Conservation (phyloP, 1,140 invertebrate species). For the Cherax quadricarinatus region DNA sequence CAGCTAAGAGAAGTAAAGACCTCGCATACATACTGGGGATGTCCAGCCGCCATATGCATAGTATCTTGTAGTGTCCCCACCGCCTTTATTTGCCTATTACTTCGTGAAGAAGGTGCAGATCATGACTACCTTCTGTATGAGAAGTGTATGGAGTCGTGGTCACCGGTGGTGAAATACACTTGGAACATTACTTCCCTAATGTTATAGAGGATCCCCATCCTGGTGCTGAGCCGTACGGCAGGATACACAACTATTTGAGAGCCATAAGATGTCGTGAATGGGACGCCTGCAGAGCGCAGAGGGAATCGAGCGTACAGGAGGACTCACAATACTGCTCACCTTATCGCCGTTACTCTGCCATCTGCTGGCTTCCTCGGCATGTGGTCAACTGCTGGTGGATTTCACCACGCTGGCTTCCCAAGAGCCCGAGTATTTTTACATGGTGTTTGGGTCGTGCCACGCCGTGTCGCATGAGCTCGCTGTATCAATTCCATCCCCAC, state of each 20-base stretch:
- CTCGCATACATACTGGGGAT: slow-evolving; percentile 77
- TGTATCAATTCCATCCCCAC: slow-evolving; percentile 80
- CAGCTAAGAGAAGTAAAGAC: slow-evolving; percentile 24
- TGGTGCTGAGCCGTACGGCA: slow-evolving; percentile 79
- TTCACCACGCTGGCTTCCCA: slow-evolving; percentile 70
- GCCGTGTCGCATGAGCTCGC: slow-evolving; percentile 80
- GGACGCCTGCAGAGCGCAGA: slow-evolving; percentile 74
- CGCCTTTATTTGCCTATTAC: slow-evolving; percentile 78
- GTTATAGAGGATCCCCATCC: slow-evolving; percentile 80
- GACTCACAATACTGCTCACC: slow-evolving; percentile 79
- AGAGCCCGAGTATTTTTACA: slow-evolving; percentile 67
- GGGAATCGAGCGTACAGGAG: slow-evolving; percentile 78
- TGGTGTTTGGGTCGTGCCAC: slow-evolving; percentile 79
- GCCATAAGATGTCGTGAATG: slow-evolving; percentile 65
- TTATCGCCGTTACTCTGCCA: slow-evolving; percentile 78
- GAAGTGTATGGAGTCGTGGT: slow-evolving; percentile 78
- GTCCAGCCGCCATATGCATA: slow-evolving; percentile 79
- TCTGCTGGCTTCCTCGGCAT: slow-evolving; percentile 80
- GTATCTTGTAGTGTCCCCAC: slow-evolving; percentile 76
- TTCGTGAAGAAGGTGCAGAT: slow-evolving; percentile 76
- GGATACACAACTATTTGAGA: slow-evolving; percentile 78
- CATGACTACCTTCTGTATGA: slow-evolving; percentile 76
- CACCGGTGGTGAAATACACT: slow-evolving; percentile 76
- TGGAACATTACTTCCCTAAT: slow-evolving; percentile 80
- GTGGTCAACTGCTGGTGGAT: slow-evolving; percentile 79